Base-by-base conservation (phyloP, 1,140 invertebrate species). In the Drosophila quadrilineata region DNA sequence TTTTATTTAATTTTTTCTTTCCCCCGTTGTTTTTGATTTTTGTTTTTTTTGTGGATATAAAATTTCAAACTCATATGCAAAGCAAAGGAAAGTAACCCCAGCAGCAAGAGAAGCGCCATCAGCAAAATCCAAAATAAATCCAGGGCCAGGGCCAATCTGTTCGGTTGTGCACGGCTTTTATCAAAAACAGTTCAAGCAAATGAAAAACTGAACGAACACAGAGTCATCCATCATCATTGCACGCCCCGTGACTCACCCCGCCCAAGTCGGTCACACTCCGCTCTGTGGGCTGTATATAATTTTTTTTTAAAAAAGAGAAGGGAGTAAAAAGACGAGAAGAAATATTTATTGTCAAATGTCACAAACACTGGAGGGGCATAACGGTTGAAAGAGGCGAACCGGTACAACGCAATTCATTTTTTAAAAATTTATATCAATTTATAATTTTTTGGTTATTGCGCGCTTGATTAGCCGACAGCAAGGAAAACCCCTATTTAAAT, bases 361-460 rank as follows among this genome's bases (percentile, higher is more conserved):
- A 82, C 68, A 76, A 76, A 72, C 76, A 76, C 50, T 35, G 65
- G 19, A 33, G 19, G 41, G 26, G 38, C 36, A 10, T 31, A 16
- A 46, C 33, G 21, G 35, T 21, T 9, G 10, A 36, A 45, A 16
- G 28, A 60, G 29, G 22, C 22, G 28, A 21, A 31, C 43, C 6
- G 54, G 29, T 63, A n/a, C n/a, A 48, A 41, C 35, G 56, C 57
- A 75, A 75, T 80, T 80, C 63, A 76, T 84, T 84, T 82, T 82
- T 82, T 80, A 48, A 59, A 79, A 79, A 79, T 79, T 66, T 76
- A 84, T 84, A 82, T 84, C 76, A 82, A 82, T 84, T 82, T 82
- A 82, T 82, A 77, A 84, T 76, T 76, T 82, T 75, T n/a, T 67
- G 38, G 68, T 80, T 43, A 68, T 65, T 84, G 69, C 66, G 41